Conservation (phyloP, 1,140 invertebrate species). For the Ruditapes philippinarum region DNA sequence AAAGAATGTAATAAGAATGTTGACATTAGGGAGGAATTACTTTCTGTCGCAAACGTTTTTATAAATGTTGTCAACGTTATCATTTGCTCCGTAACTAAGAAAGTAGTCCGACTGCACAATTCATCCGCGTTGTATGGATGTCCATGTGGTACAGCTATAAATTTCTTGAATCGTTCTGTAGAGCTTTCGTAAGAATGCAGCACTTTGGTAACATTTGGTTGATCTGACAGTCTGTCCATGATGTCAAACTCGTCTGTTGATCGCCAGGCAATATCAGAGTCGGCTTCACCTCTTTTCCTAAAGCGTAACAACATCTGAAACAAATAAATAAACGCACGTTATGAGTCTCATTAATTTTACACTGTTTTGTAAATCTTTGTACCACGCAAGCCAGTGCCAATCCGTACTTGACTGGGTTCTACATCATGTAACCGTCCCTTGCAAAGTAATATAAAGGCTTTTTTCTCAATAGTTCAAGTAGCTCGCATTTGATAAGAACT, state of each 20-base stretch:
- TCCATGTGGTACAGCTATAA: neutral
- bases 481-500: too few relatives aligned
- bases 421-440: too few relatives aligned
- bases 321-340: too few relatives aligned
- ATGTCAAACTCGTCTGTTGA: conserved; percentile 5
- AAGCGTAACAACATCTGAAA: neutral
- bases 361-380: neutral
- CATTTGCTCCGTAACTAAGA: conserved; percentile 36
- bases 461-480: too few relatives aligned
- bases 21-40: neutral
- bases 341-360: neutral
- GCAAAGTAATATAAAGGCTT: too few relatives aligned
- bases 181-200: conserved; percentile 34
- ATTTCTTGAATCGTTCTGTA: conserved; percentile 31
- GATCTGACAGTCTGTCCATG: conserved; percentile 8
- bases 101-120: conserved; percentile 27
- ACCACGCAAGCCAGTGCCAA: too few relatives aligned
- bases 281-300: neutral
- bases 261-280: neutral
- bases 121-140: neutral
- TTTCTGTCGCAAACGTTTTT: neutral
- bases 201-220: neutral
- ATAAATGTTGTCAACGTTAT: conserved; percentile 11
- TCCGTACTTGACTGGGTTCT: too few relatives aligned
- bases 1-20: neutral